phyloP scores from a whole-genome alignment of 2,888 invertebrate genomes.

The Megalurothrips usitatus region DNA sequence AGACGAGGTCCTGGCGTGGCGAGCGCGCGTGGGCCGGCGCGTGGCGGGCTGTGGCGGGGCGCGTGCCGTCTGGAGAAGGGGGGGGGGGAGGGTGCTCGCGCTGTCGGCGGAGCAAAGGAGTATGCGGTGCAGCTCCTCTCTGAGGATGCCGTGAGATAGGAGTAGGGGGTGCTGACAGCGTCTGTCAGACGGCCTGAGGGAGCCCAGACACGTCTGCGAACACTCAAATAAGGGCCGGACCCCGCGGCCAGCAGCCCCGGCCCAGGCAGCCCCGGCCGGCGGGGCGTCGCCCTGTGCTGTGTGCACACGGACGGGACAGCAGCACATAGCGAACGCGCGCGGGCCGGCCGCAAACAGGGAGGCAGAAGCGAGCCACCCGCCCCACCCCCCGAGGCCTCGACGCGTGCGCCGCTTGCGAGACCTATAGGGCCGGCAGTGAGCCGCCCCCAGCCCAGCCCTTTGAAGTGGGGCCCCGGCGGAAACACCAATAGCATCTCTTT shows the following conservation, averaged over 20 bases:
- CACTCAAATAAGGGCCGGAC: neutral
- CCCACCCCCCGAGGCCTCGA: no score
- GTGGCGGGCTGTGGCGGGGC: no score
- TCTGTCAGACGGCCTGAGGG: constrained; percentile 4
- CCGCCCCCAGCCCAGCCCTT: no score
- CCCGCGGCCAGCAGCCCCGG: neutral
- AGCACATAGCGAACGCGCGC: no score
- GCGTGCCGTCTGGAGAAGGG: neutral
- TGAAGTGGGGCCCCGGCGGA: no score
- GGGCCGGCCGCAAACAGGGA: no score
- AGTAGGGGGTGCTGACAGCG: constrained; percentile 1
- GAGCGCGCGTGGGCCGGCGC: no score
- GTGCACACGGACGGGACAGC: neutral
- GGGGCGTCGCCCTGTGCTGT: neutral
- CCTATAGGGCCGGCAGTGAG: no score
- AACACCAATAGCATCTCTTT: no score
- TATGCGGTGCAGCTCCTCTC: neutral
- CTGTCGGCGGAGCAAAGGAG: neutral
- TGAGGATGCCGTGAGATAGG: neutral
- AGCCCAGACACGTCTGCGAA: constrained; percentile 13
- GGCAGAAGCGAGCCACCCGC: no score
- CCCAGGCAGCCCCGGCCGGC: neutral
- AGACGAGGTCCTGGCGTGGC: no score
- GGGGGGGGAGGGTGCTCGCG: neutral
- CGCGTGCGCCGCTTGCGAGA: no score